Evolutionary conservation across 2,888 invertebrate genomes (phyloP).

Genomic region (Tetragonisca angustula): DNA sequence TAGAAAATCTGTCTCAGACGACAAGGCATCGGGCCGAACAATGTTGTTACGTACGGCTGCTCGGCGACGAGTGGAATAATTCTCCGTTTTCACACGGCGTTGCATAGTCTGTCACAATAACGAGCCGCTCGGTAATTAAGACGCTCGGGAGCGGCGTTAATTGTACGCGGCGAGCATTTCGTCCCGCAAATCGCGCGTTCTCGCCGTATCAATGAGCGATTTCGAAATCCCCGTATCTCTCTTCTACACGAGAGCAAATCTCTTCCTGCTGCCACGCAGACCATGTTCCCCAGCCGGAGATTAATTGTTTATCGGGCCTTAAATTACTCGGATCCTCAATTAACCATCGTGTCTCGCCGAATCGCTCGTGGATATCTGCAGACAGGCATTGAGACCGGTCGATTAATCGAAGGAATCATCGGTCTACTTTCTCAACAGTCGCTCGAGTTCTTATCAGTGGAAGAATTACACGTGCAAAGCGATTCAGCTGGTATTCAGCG

Average conservation of each 20-base stretch:
- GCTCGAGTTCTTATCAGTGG: background rate
- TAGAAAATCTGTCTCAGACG: background rate
- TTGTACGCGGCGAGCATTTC: slow-evolving; percentile 13
- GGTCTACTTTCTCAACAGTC: background rate
- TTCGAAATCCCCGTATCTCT: background rate
- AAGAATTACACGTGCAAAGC: background rate
- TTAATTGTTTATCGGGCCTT: background rate
- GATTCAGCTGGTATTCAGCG: too few relatives aligned
- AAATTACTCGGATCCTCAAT: background rate
- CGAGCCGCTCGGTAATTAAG: slow-evolving; percentile 59
- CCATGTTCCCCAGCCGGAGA: too few relatives aligned
- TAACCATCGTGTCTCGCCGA: background rate
- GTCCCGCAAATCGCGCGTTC: slow-evolving; percentile 2
- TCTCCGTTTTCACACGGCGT: slow-evolving; percentile 68
- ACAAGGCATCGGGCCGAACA: background rate
- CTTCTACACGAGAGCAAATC: background rate
- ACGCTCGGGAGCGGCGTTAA: slow-evolving; percentile 46
- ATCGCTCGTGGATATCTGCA: background rate
- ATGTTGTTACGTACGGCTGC: slow-evolving; percentile 48
- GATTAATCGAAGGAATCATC: background rate
- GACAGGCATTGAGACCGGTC: background rate
- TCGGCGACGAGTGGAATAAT: slow-evolving; percentile 63
- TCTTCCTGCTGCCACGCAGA: background rate
- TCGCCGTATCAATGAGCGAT: slow-evolving; percentile 1
- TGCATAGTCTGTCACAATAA: slow-evolving; percentile 64